A percentile compares a stretch with the other conserved stretches of the same genome.
Evolutionary conservation across 2,113 vertebrate species (phyloP).

Genomic region (Varanus salvator): DNA sequence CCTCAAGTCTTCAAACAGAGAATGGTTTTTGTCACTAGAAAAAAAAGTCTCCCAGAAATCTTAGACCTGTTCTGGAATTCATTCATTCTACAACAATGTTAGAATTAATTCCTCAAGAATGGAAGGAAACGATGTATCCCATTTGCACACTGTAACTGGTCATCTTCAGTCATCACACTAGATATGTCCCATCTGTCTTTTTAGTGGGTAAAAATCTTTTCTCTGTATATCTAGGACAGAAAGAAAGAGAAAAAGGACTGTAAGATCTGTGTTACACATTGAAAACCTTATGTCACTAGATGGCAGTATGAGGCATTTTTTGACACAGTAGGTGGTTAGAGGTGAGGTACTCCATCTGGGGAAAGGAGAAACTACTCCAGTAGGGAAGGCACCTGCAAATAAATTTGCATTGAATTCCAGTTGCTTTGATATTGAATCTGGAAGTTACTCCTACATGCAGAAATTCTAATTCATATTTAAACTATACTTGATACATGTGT

Average conservation of each 20-base stretch:
- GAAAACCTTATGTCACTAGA: not conserved
- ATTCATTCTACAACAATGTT: not conserved
- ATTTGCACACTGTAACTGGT: not conserved
- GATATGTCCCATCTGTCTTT: not conserved
- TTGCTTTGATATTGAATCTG: not conserved
- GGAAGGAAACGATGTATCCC: not conserved
- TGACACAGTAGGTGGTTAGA: not conserved
- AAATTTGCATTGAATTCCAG: not conserved
- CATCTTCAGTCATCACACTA: not conserved
- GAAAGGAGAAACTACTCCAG: not conserved
- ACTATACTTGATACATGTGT: not conserved
- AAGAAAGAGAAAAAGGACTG: not conserved
- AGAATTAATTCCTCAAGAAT: not conserved
- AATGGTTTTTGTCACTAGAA: not conserved
- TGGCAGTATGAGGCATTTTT: conserved; percentile 13
- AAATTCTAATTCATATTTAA: not conserved
- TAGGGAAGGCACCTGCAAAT: not conserved
- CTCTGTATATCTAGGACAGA: not conserved
- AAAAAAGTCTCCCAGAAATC: not conserved
- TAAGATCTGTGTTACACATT: not conserved
- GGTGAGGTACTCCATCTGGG: accelerated
- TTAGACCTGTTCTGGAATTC: not conserved
- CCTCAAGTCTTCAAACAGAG: not conserved
- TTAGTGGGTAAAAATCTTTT: not conserved
- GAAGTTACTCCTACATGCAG: not conserved